Percentiles rank a stretch among this genome's conserved stretches.
These are phyloP conservation scores for Silurus glanis DNA, from an alignment of 2,113 vertebrate genomes.

Conservation along the genomic window DNA sequence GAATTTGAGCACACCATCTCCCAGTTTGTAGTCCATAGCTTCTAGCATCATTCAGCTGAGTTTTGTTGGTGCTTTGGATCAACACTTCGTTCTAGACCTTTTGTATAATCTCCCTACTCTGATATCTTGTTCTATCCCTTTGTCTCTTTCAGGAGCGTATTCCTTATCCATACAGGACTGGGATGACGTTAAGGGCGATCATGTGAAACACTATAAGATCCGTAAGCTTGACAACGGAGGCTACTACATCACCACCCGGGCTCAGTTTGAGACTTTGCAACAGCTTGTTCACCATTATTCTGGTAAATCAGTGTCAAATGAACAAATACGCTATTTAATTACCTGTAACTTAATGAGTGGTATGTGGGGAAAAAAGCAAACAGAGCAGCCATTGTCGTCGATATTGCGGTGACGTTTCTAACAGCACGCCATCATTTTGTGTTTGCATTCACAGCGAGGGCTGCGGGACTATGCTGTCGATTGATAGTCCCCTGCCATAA, in stretches of 20 bases:
- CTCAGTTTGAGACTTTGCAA: slow-evolving; percentile 97
- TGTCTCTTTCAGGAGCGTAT: slow-evolving; percentile 84
- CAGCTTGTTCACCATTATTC: slow-evolving; percentile 98
- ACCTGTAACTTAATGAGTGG: not conserved
- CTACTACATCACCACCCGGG: slow-evolving; percentile 97
- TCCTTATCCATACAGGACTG: slow-evolving; percentile 98
- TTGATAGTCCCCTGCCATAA: slow-evolving; percentile 98
- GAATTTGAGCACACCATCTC: not conserved
- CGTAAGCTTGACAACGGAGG: slow-evolving; percentile 97
- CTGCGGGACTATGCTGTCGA: slow-evolving; percentile 96
- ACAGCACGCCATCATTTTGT: not conserved
- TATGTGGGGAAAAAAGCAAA: not conserved
- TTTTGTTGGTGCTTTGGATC: not conserved
- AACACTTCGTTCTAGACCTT: not conserved
- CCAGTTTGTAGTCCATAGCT: not conserved
- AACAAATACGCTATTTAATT: not conserved
- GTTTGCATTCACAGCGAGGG: slow-evolving; percentile 81
- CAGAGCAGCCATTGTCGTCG: slow-evolving; percentile 13
- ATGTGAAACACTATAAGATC: slow-evolving; percentile 99
- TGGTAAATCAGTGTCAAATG: slow-evolving; percentile 72
- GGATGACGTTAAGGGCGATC: slow-evolving; percentile 98
- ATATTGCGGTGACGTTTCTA: not conserved
- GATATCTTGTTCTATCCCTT: not conserved
- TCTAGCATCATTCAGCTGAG: not conserved
- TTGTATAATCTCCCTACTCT: not conserved